phyloP scores from a whole-genome alignment of 2,113 vertebrate genomes.

The Sapayoa aenigma region DNA sequence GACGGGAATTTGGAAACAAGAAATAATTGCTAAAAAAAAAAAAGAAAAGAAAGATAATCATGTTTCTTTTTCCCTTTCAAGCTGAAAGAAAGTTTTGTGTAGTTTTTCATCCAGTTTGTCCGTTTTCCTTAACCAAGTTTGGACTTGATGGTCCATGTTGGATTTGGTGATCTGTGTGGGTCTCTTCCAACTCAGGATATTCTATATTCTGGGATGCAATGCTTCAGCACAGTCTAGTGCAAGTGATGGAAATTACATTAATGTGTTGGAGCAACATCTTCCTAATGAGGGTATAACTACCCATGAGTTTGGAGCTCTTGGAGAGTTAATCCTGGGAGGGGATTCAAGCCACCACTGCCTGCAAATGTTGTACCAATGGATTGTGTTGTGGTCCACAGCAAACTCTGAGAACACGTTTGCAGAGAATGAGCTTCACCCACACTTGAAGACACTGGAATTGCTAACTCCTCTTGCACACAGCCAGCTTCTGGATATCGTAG shows the following conservation, averaged over 20 bases:
- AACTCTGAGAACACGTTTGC: not conserved
- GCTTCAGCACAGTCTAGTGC: not conserved
- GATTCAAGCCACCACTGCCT: not conserved
- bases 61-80: not conserved
- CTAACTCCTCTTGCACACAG: accelerated
- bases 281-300: not conserved
- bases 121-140: not conserved
- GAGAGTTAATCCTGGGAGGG: not conserved
- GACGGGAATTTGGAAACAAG: conserved; percentile 6
- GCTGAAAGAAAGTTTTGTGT: not conserved
- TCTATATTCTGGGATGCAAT: too few relatives aligned
- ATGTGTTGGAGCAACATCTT: not conserved
- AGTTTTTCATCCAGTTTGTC: not conserved
- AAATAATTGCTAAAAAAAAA: not conserved
- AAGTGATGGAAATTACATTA: not conserved
- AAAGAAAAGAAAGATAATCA: not conserved
- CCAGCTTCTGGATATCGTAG: not conserved
- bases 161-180: not conserved
- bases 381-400: too few relatives aligned
- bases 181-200: not conserved
- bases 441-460: accelerated
- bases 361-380: not conserved
- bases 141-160: not conserved
- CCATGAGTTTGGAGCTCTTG: not conserved
- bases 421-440: not conserved